These are phyloP conservation scores for Bubo bubo DNA, from an alignment of 2,113 vertebrate species.

Conservation along the genomic window DNA sequence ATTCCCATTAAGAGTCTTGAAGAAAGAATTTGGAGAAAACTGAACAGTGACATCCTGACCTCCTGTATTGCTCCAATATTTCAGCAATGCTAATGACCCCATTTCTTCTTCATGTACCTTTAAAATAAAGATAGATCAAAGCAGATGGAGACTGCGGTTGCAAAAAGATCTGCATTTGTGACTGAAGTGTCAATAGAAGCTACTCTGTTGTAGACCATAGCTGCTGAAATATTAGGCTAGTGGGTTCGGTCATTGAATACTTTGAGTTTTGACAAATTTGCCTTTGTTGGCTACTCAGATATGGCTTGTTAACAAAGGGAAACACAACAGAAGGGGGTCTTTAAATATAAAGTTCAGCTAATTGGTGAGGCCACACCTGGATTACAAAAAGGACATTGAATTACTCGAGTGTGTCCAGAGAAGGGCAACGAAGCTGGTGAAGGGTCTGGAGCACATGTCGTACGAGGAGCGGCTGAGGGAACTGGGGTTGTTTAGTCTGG, in stretches of 20 bases:
- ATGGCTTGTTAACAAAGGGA: background rate
- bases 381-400: no score
- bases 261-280: background rate
- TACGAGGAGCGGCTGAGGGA: no score
- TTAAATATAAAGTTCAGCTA: background rate
- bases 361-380: no score
- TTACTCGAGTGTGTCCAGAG: no score
- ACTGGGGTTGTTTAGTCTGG: no score
- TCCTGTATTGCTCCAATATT: background rate
- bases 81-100: background rate
- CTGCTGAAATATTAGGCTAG: background rate
- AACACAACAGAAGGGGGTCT: accelerated
- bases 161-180: background rate
- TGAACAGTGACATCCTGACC: background rate
- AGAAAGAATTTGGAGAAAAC: background rate
- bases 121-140: background rate
- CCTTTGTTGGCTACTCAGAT: background rate
- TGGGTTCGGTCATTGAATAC: background rate
- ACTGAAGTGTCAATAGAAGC: background rate
- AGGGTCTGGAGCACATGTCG: no score
- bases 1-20: background rate
- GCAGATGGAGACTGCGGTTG: background rate
- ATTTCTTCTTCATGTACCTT: background rate
- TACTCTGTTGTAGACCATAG: background rate
- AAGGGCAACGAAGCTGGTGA: no score